Base-by-base conservation (phyloP, 2,797 vertebrate genomes). In the Artibeus lituratus region DNA sequence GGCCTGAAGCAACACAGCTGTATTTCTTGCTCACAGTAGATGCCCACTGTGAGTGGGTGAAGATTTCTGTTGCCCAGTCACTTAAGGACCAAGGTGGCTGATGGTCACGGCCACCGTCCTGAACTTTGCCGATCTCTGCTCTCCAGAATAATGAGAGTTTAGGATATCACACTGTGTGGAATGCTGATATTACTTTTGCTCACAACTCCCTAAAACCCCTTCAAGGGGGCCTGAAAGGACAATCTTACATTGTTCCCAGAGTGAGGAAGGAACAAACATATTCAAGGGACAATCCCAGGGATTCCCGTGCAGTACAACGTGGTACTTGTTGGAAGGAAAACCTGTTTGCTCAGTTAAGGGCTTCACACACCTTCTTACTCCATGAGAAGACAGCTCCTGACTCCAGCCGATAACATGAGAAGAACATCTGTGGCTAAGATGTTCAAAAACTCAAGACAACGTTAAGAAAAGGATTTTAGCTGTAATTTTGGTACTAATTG, bases 401-500 rank as follows among this genome's bases (percentile, higher is more conserved):
- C 8, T 10, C 10, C 39, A 26, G 18, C 53, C 72, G 10, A 80
- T 83, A 53, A 16, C 18, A 32, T 39, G 65, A 90, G 55, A 37
- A 74, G 62, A 83, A 84, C 4, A 42, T 53, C 5, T 22, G 24
- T 55, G 22, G 15, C 47, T 77, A 49, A 80, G 53, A 51, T 47
- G 32, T 37, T 87, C 39, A 55, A 73, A 53, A 90, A 78, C 59
- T 95, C 9, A 11, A 26, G 39, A 21, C 22, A 70, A 82, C 67
- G 84, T 55, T 73, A 87, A 86, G 39, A n/a, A 65, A 95, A 87
- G 29, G 15, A 83, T 57, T 76, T 87, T 78, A 67, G 47, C 78
- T 89, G 88, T 82, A 57, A 70, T 74, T 82, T 92, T 70, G 47
- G 65, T 67, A 65, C 8, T 85, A 55, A 74, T 87, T 90, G 29